These are phyloP conservation scores for Sciurus niger DNA, from an alignment of 2,113 vertebrate genomes.

Conservation along the genomic window DNA sequence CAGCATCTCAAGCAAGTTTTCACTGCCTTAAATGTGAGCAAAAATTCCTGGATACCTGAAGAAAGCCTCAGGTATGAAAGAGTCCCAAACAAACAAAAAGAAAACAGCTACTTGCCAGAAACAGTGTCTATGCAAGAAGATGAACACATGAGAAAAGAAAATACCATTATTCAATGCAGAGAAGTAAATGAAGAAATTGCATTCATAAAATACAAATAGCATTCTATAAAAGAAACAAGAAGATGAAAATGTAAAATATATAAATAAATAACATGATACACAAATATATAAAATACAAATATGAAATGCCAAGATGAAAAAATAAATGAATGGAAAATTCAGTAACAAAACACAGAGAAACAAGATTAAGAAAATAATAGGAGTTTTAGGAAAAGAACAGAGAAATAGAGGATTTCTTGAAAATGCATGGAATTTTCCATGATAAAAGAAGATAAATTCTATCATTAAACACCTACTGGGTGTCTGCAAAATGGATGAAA, in stretches of 20 bases:
- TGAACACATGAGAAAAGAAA: constrained; percentile 31
- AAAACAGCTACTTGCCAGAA: neutral
- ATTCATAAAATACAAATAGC: neutral
- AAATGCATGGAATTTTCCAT: neutral
- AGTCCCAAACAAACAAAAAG: constrained; percentile 45
- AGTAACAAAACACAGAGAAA: constrained; percentile 25
- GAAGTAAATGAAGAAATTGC: neutral
- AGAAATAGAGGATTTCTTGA: neutral
- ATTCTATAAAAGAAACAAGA: neutral
- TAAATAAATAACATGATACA: neutral
- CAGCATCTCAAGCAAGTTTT: neutral
- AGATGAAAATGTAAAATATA: neutral
- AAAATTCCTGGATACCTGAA: constrained; percentile 10
- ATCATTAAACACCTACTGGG: neutral
- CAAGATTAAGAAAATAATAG: neutral
- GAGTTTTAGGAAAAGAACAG: neutral
- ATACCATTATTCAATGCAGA: constrained; percentile 20
- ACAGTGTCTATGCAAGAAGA: constrained; percentile 22
- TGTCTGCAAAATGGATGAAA: neutral
- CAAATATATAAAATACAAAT: neutral
- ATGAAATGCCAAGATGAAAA: neutral
- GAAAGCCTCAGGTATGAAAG: constrained; percentile 17
- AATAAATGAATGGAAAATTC: constrained; percentile 26
- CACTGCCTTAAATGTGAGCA: neutral
- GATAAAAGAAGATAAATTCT: constrained; percentile 5